Conservation (phyloP, 2,113 vertebrate species). For the Heterocephalus glaber region DNA sequence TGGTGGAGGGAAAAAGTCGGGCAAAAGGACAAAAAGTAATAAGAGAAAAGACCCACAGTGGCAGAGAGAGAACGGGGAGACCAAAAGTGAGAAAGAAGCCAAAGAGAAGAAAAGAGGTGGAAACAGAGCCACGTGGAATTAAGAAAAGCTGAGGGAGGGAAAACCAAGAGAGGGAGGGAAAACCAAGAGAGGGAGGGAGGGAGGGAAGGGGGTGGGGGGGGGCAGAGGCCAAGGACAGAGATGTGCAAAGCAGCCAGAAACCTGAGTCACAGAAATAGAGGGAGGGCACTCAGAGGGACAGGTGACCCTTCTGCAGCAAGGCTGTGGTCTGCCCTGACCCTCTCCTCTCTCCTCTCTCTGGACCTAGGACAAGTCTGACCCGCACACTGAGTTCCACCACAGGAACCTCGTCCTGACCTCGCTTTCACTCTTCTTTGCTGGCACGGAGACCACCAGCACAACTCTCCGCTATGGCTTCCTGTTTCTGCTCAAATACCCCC, state of each 20-base stretch:
- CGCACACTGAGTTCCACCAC: too few relatives aligned
- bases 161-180: neutral
- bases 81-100: neutral
- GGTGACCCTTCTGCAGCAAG: accelerated
- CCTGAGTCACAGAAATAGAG: neutral
- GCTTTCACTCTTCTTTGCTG: too few relatives aligned
- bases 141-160: neutral
- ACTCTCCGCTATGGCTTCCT: too few relatives aligned
- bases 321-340: neutral
- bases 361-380: too few relatives aligned
- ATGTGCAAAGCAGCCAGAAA: accelerated
- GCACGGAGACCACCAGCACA: too few relatives aligned
- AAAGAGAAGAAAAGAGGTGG: neutral
- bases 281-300: accelerated
- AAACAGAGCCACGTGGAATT: neutral
- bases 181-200: too few relatives aligned
- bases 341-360: accelerated
- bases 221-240: neutral
- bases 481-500: conserved; percentile 84
- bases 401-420: too few relatives aligned
- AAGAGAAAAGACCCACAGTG: neutral
- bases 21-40: neutral
- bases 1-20: neutral
- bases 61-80: neutral
- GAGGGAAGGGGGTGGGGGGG: too few relatives aligned